Evolutionary conservation across 2,888 invertebrate species (phyloP), one percentile per base, ranked within the genome.

Genomic region (Drosophila incognita): DNA sequence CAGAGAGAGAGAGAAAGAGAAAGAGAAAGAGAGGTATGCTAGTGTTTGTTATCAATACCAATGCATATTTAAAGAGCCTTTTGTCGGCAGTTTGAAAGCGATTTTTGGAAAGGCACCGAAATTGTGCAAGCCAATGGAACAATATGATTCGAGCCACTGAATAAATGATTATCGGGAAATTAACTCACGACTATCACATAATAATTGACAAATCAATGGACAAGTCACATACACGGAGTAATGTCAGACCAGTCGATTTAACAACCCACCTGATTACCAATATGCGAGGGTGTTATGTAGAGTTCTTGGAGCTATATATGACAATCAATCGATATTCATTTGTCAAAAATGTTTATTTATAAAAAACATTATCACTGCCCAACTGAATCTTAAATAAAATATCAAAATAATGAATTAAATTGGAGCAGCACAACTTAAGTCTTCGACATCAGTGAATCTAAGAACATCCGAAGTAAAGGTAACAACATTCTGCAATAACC

Each of bases 11-110:
- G n/a, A 10, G 15, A 1, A 2, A 24, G 2, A 24, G 24, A 24
- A 2, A 29, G 49, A 24, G 4, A 2, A 4, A 4, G 11, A 8
- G 21, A 31, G 57, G 21, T 46, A 10, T 60, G 52, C 27, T 36
- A 33, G 27, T n/a, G 18, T 13, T 11, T 52, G n/a, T 46, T 63
- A 54, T 67, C 66, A 70, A 64, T 60, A 53, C 21, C 31, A 67
- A 65, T 79, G 66, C 66, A 79, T 67, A 75, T 66, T 79, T 79
- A 42, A 77, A 75, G 29, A 54, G 53, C 13, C 49, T 42, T 61
- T 61, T 63, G 67, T 75, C 76, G 58, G 53, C 66, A 70, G 48
- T 27, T 57, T 38, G 33, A 46, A 57, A 46, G 35, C 52, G n/a
- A 33, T 27, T 40, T 58, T 49, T 46, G 24, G 8, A 69, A 27